Conservation (phyloP, 2,797 vertebrate genomes). For the Prunella strophiata region DNA sequence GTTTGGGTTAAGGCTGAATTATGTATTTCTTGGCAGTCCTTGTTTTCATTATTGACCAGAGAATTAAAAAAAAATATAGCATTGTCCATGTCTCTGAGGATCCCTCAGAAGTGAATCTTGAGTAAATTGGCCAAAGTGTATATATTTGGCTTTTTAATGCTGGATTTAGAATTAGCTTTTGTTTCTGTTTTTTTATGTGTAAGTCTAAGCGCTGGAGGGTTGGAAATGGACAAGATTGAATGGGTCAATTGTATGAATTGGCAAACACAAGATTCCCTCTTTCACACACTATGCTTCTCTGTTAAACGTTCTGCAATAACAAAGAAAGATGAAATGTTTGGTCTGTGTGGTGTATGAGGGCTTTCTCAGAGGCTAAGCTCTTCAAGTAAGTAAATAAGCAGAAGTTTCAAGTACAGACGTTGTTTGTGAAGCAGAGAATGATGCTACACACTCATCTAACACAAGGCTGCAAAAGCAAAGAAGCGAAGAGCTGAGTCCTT, state of each 20-base stretch:
- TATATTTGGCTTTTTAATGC: not conserved
- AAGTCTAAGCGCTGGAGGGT: not conserved
- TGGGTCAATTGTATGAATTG: conserved; percentile 34
- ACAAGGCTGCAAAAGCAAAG: not conserved
- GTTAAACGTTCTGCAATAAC: conserved; percentile 7
- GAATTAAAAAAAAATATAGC: not conserved
- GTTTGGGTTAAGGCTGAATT: not conserved
- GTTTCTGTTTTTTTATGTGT: not conserved
- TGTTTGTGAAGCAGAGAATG: not conserved
- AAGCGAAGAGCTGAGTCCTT: not conserved
- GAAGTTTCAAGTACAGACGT: not conserved
- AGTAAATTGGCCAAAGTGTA: not conserved
- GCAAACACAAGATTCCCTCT: not conserved
- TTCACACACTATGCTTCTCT: conserved; percentile 11
- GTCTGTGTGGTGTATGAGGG: not conserved
- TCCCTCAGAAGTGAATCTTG: not conserved
- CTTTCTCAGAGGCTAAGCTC: not conserved
- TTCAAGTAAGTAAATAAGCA: conserved; percentile 24
- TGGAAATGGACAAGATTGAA: conserved; percentile 16
- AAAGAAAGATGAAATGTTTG: conserved; percentile 42
- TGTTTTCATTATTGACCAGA: not conserved
- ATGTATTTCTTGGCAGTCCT: not conserved
- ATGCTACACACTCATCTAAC: not conserved
- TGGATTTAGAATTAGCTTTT: conserved; percentile 17
- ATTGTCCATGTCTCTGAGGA: not conserved